Base-by-base conservation (phyloP, 2,113 vertebrate genomes). In the Dolichotis patagonum region DNA sequence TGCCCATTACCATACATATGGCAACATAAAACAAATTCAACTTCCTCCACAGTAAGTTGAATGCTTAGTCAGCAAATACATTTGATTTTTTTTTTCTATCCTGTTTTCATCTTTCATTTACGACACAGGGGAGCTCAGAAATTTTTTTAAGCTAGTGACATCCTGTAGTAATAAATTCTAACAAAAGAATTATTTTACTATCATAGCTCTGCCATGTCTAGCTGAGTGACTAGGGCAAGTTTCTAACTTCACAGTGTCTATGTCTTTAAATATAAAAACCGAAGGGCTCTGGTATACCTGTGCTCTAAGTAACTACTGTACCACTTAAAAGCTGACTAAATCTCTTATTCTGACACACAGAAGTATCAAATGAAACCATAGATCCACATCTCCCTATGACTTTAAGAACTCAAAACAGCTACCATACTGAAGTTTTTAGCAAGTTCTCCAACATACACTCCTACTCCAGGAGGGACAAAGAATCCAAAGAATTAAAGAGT, bases 101-200 rank as follows among this genome's bases (percentile, higher is more conserved):
- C 75, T 84, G 87, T 73, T 85, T 24, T 86, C 52, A 92, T 16
- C 35, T 95, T 95, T 94, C 54, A 65, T 83, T 65, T 92, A 89
- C 11, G 84, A 77, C 28, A 94, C 43, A 85, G 38, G 22, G 22
- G 19, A 73, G 67, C 85, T 85, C 30, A 77, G 75, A 71, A 85
- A 10, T 3, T 24, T 17, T 85, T 85, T 88, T 82, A 41, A 83
- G 62, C 52, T 90, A 86, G 17, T 75, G 52, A 94, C 6, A 62
- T 43, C 41, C 81, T 30, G 5, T 13, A 56, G 56, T 69, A 75
- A 94, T 85, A 65, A 94, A 90, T 43, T 35, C 65, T 56, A 46
- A 43, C 3, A 16, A 58, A 75, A 93, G 32, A 65, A 12, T 11
- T 49, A 93, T 46, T 91, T 69, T 49, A 46, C 73, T 75, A 56